Evolutionary conservation across 2,797 vertebrate genomes (phyloP), one percentile per base, ranked within the genome.

Genomic region (Epinephelus awoara): DNA sequence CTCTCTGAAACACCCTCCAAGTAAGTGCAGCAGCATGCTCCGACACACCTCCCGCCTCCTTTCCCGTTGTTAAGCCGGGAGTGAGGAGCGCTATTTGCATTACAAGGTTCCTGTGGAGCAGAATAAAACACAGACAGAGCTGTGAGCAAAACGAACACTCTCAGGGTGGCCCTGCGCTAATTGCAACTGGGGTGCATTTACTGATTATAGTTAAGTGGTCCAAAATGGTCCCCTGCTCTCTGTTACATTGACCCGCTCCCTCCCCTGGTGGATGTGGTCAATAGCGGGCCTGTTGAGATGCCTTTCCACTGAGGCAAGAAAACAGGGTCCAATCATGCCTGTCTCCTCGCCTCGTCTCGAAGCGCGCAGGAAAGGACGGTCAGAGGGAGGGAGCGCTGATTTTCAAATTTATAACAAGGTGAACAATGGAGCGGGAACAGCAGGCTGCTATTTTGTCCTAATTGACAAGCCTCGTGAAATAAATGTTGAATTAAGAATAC

Each of bases 181-280:
- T 94, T 94, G 92, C 86, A 58, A 92, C 89, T 67, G 59, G 88
- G 93, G 87, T 90, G 85, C 92, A 91, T 92, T 94, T 93, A 94
- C 91, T 93, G 92, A 94, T 94, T 93, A 93, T 86, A 87, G 93
- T 91, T 94, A 93, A 94, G 93, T 94, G 91, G 80, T 91, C 88
- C 91, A 93, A 90, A 93, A 93, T 91, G 90, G 90, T 90, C 92
- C 92, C 90, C 88, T 90, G 91, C 92, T 90, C 91, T 91, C 84
- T 84, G 90, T 88, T 91, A 74, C 90, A 93, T 93, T 94, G 93
- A 93, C 91, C 87, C 86, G 1, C 75, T 85, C 89, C 89, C 89
- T 85, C 92, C 91, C 88, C 83, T 79, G 85, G 88, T 84, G 79
- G 84, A 88, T 76, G 88, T 78, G 80, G 91, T 94, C 93, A 92